Conservation (phyloP, 1,140 invertebrate genomes). For the Argopecten irradians region DNA sequence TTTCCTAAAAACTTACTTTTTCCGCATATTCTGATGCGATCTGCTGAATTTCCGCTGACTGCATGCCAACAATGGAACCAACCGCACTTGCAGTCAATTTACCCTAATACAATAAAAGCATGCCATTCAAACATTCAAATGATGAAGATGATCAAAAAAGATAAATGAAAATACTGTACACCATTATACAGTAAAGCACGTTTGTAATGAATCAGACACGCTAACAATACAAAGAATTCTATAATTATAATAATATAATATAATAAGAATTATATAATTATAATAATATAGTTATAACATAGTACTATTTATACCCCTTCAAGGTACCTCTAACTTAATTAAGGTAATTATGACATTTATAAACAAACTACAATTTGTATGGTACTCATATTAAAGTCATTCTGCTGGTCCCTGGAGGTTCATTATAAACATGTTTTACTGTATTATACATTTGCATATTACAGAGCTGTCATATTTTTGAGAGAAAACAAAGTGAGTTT, state of each 20-base stretch:
- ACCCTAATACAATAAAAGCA: constrained; percentile 59
- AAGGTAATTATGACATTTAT: too few relatives aligned
- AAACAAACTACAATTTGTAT: too few relatives aligned
- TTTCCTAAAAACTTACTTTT: constrained; percentile 67
- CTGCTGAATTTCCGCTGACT: constrained; percentile 77
- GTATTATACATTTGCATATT: too few relatives aligned
- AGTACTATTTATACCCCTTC: too few relatives aligned
- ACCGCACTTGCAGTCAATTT: constrained; percentile 77
- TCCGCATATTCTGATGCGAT: constrained; percentile 76
- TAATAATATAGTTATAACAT: too few relatives aligned
- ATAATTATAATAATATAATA: background rate
- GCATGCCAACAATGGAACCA: constrained; percentile 77
- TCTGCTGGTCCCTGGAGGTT: too few relatives aligned
- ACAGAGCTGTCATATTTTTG: too few relatives aligned
- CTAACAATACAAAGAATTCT: background rate
- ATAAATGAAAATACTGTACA: background rate
- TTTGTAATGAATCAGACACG: background rate
- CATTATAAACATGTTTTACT: too few relatives aligned
- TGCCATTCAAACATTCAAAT: constrained; percentile 27
- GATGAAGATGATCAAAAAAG: background rate
- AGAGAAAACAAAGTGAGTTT: too few relatives aligned
- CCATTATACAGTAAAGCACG: background rate
- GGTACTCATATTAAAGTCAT: too few relatives aligned
- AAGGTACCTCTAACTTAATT: too few relatives aligned
- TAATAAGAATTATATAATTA: too few relatives aligned